A percentile compares a stretch with the other conserved stretches of the same genome.
These are phyloP conservation scores for Elysia crispata DNA, from an alignment of 2,888 invertebrate genomes.

Conservation along the genomic window DNA sequence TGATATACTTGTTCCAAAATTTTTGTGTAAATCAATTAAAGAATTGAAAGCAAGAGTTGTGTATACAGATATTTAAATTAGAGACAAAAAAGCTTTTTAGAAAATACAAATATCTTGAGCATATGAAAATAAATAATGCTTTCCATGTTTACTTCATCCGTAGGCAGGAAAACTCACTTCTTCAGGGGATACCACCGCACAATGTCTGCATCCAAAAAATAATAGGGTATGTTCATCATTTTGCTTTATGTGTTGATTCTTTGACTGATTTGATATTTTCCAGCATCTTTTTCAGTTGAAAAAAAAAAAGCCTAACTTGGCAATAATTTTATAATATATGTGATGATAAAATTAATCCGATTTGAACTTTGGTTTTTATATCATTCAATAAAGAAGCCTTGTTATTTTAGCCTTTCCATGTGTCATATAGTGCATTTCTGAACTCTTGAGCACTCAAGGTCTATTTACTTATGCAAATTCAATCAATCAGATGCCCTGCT, in stretches of 20 bases:
- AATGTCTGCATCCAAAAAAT: slow-evolving; percentile 68
- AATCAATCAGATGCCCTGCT: too few relatives aligned
- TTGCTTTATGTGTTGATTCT: not conserved
- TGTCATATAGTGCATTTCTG: too few relatives aligned
- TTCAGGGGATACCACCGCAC: slow-evolving; percentile 70
- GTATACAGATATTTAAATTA: slow-evolving; percentile 16
- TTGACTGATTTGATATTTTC: not conserved
- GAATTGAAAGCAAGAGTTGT: too few relatives aligned
- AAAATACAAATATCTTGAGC: not conserved
- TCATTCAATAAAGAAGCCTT: too few relatives aligned
- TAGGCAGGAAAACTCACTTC: slow-evolving; percentile 76
- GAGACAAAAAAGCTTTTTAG: not conserved
- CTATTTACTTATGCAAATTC: too few relatives aligned
- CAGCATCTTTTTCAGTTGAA: not conserved
- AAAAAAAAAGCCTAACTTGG: not conserved
- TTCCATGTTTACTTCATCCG: slow-evolving; percentile 14
- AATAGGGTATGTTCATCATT: slow-evolving; percentile 64
- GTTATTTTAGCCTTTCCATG: too few relatives aligned
- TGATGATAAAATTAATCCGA: too few relatives aligned
- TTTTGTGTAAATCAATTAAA: too few relatives aligned
- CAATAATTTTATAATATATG: too few relatives aligned
- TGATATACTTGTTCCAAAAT: too few relatives aligned
- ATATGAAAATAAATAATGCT: not conserved
- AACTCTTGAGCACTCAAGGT: too few relatives aligned
- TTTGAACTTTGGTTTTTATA: too few relatives aligned